Evolutionary conservation across 2,797 vertebrate species (phyloP).

Genomic region (Malacoraja senta): DNA sequence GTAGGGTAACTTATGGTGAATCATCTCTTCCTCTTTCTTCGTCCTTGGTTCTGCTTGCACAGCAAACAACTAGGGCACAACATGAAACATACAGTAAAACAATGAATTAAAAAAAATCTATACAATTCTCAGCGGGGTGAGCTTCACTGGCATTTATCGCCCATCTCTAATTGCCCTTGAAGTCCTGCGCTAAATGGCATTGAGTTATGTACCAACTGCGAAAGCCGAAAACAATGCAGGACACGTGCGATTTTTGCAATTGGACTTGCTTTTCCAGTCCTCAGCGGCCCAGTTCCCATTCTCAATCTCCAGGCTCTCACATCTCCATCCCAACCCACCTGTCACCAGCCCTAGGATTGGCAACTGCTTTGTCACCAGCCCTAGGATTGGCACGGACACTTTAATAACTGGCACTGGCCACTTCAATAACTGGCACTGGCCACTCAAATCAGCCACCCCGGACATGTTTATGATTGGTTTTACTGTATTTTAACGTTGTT

Average conservation of each 20-base stretch:
- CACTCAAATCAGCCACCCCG: too few relatives aligned
- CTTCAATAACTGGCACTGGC: too few relatives aligned
- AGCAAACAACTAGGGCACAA: slow-evolving; percentile 72
- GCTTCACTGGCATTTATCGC: too few relatives aligned
- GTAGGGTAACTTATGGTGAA: slow-evolving; percentile 80
- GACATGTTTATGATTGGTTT: too few relatives aligned
- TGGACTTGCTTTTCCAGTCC: not conserved
- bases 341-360: too few relatives aligned
- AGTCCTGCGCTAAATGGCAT: not conserved
- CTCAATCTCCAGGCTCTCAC: not conserved
- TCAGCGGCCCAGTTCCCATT: not conserved
- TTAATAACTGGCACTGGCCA: too few relatives aligned
- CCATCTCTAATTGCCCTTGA: too few relatives aligned
- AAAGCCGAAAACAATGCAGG: not conserved
- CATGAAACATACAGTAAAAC: not conserved
- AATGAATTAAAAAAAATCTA: not conserved
- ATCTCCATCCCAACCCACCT: not conserved
- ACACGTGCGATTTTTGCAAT: not conserved
- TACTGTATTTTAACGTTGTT: too few relatives aligned
- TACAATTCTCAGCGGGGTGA: too few relatives aligned
- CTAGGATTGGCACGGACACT: too few relatives aligned
- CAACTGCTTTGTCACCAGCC: too few relatives aligned
- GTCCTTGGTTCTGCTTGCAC: slow-evolving; percentile 74
- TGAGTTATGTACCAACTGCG: too few relatives aligned
- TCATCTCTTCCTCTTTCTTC: slow-evolving; percentile 64